Evolutionary conservation across 2,797 vertebrate species (phyloP), one percentile per base, ranked within the genome.

Genomic region (Galagoides demidoff): DNA sequence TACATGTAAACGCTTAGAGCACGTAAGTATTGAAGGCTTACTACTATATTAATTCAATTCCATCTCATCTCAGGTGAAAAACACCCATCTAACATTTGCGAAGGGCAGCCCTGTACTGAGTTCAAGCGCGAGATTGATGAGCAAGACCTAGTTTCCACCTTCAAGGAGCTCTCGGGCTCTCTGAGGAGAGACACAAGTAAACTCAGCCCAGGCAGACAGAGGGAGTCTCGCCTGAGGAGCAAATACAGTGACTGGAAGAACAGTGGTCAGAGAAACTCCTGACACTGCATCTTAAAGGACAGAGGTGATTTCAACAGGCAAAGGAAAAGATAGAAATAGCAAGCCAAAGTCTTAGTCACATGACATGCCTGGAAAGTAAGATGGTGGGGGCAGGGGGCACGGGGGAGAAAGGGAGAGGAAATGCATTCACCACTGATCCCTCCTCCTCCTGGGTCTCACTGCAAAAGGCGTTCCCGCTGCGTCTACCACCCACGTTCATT

Each of bases 41-140:
- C 52, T 73, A 59, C 20, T 83, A 70, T 29, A 27, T 7, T 66
- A 22, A 90, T 88, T 73, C 34, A 64, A 71, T 64, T 63, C 27
- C 11, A 76, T 59, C 64, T 73, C 25, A 66, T 66, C 45, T 90
- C 70, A 66, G 71, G 89, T 71, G 19, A 43, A 81, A 89, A 89
- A 71, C n/a, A 3, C 2, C 77, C 85, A 20, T 1, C 45, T 43
- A 71, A 7, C 12, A 71, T 49, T 22, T n/a, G 52, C 61, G 14
- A 25, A 31, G 68, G 29, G 52, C 27, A 64, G 52, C 16, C 17
- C 49, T 66, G 22, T 14, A 27, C 37, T 39, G 63, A 37, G 52
- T 2, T 82, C 11, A 23, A 31, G 59, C 20, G 23, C 17, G 22
- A 85, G 23, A 57, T 1, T 55, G 31, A 27, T 76, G 39, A 63